Evolutionary conservation across 2,797 vertebrate species (phyloP), one percentile per base, ranked within the genome.

Genomic region (Rhinogobio ventralis): DNA sequence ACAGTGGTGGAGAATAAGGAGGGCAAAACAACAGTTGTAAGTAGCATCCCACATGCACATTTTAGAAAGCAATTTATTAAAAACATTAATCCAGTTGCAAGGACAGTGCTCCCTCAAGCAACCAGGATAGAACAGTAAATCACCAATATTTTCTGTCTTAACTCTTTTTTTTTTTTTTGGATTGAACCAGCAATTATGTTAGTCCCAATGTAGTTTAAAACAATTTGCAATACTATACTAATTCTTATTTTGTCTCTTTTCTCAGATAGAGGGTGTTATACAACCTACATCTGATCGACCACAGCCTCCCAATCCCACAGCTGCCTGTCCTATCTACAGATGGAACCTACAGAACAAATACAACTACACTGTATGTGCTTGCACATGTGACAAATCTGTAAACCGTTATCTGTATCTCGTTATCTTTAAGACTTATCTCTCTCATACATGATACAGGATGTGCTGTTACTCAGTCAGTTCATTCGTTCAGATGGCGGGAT

Each of bases 331-430:
- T 1, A 99, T 99, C 90, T 99, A 99, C 91, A 95, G 93, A 73
- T 99, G 98, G 98, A 97, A 99, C 91, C 94, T 99, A 86, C 98
- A 99, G 90, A 91, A 99, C 90, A 99, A 97, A 89, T 99, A 99
- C 0, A 82, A 88, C 90, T 99, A 98, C 81, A 96, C 95, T 85
- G 98, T 99, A 92, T 96, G 95, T 94, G n/a, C 33, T 55, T 2
- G 2, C 19, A 68, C 36, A 23, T 45, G 49, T 42, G 19, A 28
- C 36, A 13, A 20, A 46, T 49, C 2, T 46, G 46, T 75, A 1
- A 20, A 30, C 17, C 23, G 7, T 71, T 69, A 53, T 64, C 45
- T 30, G 13, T 51, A 20, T 69, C 2, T 74, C 15, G 1, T 76
- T 17, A 71, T 71, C 53, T 64, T n/a, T 55, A 33, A 45, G 4